Evolutionary conservation across 2,797 vertebrate species (phyloP).

Genomic region (Cossypha dichroa): DNA sequence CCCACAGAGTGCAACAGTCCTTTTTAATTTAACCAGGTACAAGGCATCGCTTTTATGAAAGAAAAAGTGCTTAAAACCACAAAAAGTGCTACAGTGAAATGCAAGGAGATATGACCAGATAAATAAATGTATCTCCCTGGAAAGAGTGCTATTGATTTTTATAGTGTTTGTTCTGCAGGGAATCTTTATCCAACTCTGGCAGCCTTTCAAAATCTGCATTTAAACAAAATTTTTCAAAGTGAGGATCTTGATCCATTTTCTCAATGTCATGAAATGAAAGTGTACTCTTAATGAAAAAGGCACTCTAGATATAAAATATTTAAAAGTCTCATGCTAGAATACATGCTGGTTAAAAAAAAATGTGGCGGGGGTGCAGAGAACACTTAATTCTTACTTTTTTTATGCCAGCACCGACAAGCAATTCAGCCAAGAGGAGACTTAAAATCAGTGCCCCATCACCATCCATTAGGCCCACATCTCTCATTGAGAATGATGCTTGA

Average conservation of each 20-base stretch:
- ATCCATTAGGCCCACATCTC: not conserved
- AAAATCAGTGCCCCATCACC: not conserved
- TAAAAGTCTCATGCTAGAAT: slow-evolving; percentile 28
- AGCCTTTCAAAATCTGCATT: slow-evolving; percentile 57
- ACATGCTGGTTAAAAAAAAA: slow-evolving; percentile 15
- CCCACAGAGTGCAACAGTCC: not conserved
- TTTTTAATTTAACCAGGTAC: not conserved
- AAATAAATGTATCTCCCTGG: slow-evolving; percentile 37
- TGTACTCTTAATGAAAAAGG: slow-evolving; percentile 61
- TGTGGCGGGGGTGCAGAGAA: not conserved
- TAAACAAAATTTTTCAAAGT: slow-evolving; percentile 50
- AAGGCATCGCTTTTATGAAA: not conserved
- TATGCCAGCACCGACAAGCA: not conserved
- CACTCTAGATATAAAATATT: slow-evolving; percentile 62
- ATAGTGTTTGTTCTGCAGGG: slow-evolving; percentile 38
- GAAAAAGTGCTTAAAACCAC: not conserved
- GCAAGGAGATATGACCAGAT: slow-evolving; percentile 24
- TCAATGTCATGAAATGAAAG: slow-evolving; percentile 48
- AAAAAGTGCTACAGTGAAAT: slow-evolving; percentile 15
- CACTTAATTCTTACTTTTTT: not conserved
- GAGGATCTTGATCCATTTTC: slow-evolving; percentile 42
- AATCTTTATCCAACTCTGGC: slow-evolving; percentile 49
- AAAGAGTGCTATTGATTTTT: slow-evolving; percentile 55
- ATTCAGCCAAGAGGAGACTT: not conserved
- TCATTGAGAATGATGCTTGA: slow-evolving; percentile 4